Conservation (phyloP, 64 coral and sea anemone species). For the Actinia tenebrosa region DNA sequence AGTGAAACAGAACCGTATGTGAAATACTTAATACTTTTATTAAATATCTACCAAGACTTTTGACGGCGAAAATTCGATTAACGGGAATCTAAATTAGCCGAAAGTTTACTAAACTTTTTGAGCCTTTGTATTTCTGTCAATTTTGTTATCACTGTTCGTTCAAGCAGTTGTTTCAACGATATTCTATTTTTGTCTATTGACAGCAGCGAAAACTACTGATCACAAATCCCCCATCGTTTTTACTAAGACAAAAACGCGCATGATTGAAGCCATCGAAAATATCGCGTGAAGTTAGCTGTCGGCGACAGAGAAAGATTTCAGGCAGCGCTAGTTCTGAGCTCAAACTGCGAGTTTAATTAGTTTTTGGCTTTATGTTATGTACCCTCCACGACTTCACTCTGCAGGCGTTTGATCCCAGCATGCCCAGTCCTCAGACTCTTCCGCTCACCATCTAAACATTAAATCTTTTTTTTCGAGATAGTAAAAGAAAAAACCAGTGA, state of each 20-base stretch:
- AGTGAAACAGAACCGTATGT: not conserved
- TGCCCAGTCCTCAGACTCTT: slow-evolving; percentile 33
- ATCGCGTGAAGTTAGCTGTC: not conserved
- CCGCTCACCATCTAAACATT: slow-evolving; percentile 12
- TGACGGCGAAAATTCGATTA: not conserved
- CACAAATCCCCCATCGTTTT: not conserved
- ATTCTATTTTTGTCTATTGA: not conserved
- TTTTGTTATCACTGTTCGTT: not conserved
- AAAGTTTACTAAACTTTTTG: not conserved
- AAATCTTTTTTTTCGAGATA: not conserved
- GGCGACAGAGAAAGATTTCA: slow-evolving; percentile 2
- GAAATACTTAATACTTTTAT: not conserved
- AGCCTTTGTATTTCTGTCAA: not conserved
- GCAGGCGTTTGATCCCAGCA: slow-evolving; percentile 28
- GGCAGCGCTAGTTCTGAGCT: not conserved
- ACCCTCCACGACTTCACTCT: slow-evolving; percentile 21
- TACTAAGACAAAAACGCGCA: not conserved
- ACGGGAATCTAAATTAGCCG: not conserved
- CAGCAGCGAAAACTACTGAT: not conserved
- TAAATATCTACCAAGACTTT: not conserved
- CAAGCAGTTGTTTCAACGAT: not conserved
- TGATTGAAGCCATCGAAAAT: not conserved
- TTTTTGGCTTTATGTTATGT: slow-evolving; percentile 47
- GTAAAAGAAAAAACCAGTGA: not conserved
- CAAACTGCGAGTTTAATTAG: slow-evolving; percentile 65